Percentiles rank a stretch among this genome's conserved stretches.
phyloP scores from a whole-genome alignment of 92 coral and sea anemone genomes.

The Siderastrea siderea region DNA sequence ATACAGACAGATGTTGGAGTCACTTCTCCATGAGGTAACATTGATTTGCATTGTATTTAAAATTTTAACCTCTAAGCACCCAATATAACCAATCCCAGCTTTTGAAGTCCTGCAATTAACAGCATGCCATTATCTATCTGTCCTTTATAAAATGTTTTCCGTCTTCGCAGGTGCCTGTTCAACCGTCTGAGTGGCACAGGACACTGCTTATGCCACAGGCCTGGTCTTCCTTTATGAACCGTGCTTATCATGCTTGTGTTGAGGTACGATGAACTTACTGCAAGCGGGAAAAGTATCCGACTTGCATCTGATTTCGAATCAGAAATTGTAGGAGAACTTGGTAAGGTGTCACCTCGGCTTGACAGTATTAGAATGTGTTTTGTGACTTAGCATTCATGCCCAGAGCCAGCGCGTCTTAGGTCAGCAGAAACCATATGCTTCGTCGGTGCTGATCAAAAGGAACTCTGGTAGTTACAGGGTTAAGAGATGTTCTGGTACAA shows the following conservation, averaged over 20 bases:
- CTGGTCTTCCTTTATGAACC: constrained; percentile 91
- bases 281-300: too few species aligned
- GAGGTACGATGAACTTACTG: constrained; percentile 60
- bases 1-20: constrained; percentile 86
- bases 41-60: not conserved
- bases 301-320: too few species aligned
- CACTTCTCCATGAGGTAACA: constrained; percentile 88
- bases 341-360: not conserved
- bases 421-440: too few species aligned
- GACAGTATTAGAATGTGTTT: too few species aligned
- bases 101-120: not conserved
- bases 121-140: not conserved
- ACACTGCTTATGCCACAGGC: constrained; percentile 85
- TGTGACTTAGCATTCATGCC: too few species aligned
- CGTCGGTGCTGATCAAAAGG: too few species aligned
- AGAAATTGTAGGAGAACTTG: too few species aligned
- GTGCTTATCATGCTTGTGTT: constrained; percentile 79
- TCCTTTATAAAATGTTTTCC: not conserved
- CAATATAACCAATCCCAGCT: not conserved
- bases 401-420: too few species aligned
- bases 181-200: constrained; percentile 96
- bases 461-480: too few species aligned
- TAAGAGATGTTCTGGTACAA: too few species aligned
- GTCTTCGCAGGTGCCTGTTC: constrained; percentile 85
- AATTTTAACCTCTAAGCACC: not conserved